phyloP scores from a whole-genome alignment of 2,888 invertebrate species.

The Heliconius cydno region DNA sequence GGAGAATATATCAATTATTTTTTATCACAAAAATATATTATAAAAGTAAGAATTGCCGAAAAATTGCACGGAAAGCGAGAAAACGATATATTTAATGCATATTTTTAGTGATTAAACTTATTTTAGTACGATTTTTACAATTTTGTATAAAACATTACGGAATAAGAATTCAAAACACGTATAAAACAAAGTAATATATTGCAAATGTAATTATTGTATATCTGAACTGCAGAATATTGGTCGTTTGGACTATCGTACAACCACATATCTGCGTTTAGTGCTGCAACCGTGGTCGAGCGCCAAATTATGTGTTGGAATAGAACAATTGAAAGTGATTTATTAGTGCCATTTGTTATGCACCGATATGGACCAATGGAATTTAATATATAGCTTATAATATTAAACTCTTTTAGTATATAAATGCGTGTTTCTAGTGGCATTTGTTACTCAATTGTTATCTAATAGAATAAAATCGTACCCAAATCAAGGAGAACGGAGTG shows the following conservation, averaged over 20 bases:
- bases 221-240: slow-evolving; percentile 24
- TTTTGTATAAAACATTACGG: background rate
- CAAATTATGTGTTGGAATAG: slow-evolving; percentile 43
- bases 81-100: too few species aligned
- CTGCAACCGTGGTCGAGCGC: slow-evolving; percentile 33
- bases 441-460: background rate
- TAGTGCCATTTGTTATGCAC: slow-evolving; percentile 36
- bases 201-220: slow-evolving; percentile 9
- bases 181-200: background rate
- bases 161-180: background rate
- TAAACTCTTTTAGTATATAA: background rate
- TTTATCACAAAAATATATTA: too few species aligned
- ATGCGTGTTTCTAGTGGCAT: background rate
- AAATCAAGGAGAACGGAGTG: background rate
- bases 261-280: slow-evolving; percentile 42
- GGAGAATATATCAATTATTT: too few species aligned
- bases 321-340: slow-evolving; percentile 45
- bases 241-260: slow-evolving; percentile 33
- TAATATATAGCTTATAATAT: slow-evolving; percentile 6
- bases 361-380: slow-evolving; percentile 29
- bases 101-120: background rate
- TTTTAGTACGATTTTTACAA: background rate
- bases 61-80: too few species aligned
- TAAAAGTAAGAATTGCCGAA: too few species aligned
- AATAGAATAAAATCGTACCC: too few species aligned